Conservation (phyloP, 2,113 vertebrate species). For the Empidonax alnorum region DNA sequence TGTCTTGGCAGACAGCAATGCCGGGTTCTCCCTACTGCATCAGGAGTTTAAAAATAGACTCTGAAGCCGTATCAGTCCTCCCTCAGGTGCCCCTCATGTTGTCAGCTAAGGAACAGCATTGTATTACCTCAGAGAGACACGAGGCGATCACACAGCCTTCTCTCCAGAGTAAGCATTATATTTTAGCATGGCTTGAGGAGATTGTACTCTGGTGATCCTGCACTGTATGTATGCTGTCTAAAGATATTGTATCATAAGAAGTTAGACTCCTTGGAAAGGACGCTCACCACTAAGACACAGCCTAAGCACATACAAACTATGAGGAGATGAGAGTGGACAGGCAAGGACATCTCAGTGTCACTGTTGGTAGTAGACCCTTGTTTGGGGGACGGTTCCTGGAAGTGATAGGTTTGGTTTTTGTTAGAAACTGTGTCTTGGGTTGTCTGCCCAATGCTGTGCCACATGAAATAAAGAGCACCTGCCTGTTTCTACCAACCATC, state of each 20-base stretch:
- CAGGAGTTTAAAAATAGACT: conserved; percentile 38
- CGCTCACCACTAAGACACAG: background rate
- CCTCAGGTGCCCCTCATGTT: conserved; percentile 48
- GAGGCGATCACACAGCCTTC: background rate
- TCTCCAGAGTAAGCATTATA: conserved; percentile 29
- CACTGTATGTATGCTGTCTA: conserved; percentile 32
- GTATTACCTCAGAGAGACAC: conserved; percentile 57
- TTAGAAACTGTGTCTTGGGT: conserved; percentile 66
- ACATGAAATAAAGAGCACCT: conserved; percentile 72
- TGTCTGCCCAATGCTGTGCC: conserved; percentile 72
- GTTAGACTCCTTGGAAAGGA: conserved; percentile 34
- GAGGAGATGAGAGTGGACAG: conserved; percentile 40
- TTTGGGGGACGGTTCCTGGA: conserved; percentile 18
- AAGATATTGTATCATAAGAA: background rate
- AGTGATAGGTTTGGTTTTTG: conserved; percentile 52
- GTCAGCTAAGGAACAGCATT: conserved; percentile 38
- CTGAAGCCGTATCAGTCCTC: conserved; percentile 52
- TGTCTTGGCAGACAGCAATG: background rate
- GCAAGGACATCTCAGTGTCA: conserved; percentile 26
- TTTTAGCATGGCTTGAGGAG: conserved; percentile 70
- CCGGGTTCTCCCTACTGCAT: background rate
- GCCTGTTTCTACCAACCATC: conserved; percentile 68
- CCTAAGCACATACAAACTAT: background rate
- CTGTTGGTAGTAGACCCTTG: conserved; percentile 42
- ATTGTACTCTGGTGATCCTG: conserved; percentile 22